Conservation (phyloP, 1,140 invertebrate species). For the Zaprionus africanus region DNA sequence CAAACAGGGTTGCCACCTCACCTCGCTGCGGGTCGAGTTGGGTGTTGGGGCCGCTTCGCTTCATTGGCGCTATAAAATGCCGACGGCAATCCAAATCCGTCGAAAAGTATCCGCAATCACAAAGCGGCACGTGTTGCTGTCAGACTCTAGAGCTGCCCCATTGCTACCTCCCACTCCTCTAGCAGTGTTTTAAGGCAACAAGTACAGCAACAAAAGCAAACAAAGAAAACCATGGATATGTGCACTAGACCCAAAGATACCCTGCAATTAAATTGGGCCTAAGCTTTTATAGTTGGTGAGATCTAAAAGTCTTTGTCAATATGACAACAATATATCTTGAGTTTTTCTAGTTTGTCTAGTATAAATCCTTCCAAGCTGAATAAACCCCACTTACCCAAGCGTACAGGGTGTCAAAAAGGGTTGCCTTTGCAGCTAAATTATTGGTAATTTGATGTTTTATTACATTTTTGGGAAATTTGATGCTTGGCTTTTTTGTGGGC, state of each 20-base stretch:
- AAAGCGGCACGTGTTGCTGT: conserved; percentile 63
- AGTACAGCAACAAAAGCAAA: background rate
- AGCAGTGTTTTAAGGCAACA: conserved; percentile 1
- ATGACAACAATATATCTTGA: background rate
- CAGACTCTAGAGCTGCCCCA: conserved; percentile 9
- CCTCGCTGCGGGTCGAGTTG: background rate
- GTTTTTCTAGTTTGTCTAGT: background rate
- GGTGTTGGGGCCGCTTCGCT: conserved; percentile 1
- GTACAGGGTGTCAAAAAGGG: conserved; percentile 30
- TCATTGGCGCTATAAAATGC: conserved; percentile 46
- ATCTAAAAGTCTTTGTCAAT: background rate
- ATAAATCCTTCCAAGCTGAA: background rate
- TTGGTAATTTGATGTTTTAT: conserved; percentile 73
- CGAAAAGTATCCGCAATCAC: conserved; percentile 61
- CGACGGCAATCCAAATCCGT: conserved; percentile 24
- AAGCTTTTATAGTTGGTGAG: background rate
- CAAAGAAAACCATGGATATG: background rate
- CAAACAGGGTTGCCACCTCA: background rate
- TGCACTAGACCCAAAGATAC: background rate
- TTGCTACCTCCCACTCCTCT: background rate
- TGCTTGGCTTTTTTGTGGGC: conserved; percentile 27
- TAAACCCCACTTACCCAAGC: background rate
- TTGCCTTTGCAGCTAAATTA: conserved; percentile 46
- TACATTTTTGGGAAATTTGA: conserved; percentile 52
- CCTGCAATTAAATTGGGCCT: background rate